These are phyloP conservation scores for Picathartes gymnocephalus DNA, from an alignment of 2,113 vertebrate genomes.

Conservation along the genomic window DNA sequence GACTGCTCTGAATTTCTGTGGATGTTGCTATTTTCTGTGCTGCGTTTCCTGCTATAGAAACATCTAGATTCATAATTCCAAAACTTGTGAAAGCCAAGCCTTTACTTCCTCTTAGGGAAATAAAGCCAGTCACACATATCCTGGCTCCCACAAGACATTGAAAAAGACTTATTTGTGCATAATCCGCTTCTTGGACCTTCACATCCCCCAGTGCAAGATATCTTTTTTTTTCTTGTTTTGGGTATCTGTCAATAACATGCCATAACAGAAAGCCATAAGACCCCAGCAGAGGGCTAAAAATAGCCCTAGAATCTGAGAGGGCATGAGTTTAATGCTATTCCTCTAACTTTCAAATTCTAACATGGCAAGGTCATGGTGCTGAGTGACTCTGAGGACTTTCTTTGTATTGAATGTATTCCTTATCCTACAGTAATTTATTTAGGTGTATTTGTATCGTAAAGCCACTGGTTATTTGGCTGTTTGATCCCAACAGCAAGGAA, in stretches of 20 bases:
- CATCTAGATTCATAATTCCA: neutral
- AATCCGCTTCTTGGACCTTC: neutral
- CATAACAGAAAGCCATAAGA: neutral
- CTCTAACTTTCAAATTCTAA: neutral
- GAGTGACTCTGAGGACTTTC: neutral
- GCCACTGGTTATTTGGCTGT: neutral
- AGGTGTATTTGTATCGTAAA: neutral
- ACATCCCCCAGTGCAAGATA: neutral
- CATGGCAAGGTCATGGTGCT: neutral
- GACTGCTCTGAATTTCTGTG: neutral
- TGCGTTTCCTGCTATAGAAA: neutral
- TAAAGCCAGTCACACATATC: neutral
- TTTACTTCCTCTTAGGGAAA: neutral
- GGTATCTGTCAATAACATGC: neutral
- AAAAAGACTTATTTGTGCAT: neutral
- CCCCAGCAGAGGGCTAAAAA: neutral
- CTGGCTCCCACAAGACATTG: neutral
- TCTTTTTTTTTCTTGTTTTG: neutral
- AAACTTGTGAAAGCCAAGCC: neutral
- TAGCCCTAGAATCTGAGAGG: neutral
- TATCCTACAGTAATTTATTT: neutral
- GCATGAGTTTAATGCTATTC: neutral
- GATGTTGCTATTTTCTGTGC: neutral
- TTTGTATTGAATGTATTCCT: neutral
- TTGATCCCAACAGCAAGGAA: neutral